Evolutionary conservation across 2,797 vertebrate genomes (phyloP), one percentile per base, ranked within the genome.

Genomic region (Pagetopsis macropterus): DNA sequence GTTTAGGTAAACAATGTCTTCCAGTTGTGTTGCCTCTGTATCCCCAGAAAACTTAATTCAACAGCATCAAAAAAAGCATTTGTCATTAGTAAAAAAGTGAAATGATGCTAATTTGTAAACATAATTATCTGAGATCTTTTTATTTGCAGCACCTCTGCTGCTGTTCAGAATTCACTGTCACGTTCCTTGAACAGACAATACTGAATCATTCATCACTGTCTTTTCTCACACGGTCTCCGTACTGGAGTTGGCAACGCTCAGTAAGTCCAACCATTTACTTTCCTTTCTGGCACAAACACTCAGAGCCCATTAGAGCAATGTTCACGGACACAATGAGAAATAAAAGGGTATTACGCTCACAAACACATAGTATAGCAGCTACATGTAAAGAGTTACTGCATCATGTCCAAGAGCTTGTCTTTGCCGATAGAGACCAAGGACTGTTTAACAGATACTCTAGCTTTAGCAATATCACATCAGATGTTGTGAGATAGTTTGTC

Each of bases 121-220:
- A 76, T 75, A 76, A 87, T 84, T 77, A 89, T 86, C 52, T 79
- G 84, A 85, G 73, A 87, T 88, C 66, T 74, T 95, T 49, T 93
- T 93, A 93, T 94, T 93, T 79, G 73, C 86, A 87, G 48, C 82
- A 88, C 83, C 78, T 78, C 78, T 80, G 62, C 65, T 75, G 83
- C 73, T 70, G 49, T 68, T 83, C 58, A 73, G 76, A 82, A 84
- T 76, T 72, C 60, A 70, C 49, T 8, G 56, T 48, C 75, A 65
- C 14, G 17, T 80, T 69, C 33, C 46, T 65, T 68, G 54, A 84
- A 83, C 78, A 82, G 44, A 84, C 83, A 75, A 85, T 58, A 75
- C 71, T 33, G 64, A 80, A 66, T 86, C 78, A 84, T 84, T 86
- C 78, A 73, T 74, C 59, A 62, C 44, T 64, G 75, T 88, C 75